Conservation (phyloP, 2,888 invertebrate species). For the Orchesella flavescens region DNA sequence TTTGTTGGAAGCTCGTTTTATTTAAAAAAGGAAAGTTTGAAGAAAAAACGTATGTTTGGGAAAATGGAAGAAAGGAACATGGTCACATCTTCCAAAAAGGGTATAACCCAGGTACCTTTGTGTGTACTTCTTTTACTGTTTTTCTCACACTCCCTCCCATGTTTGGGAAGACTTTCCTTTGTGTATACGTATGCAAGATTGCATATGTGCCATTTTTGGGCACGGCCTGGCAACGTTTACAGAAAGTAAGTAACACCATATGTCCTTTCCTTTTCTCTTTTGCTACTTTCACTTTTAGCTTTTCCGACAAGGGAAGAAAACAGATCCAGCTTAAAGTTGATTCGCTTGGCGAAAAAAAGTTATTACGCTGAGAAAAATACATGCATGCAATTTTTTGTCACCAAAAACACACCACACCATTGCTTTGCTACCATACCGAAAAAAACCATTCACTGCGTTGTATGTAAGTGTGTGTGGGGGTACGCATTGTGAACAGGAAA, state of each 20-base stretch:
- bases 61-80: not conserved
- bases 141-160: conserved; percentile 20
- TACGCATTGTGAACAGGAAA: not conserved
- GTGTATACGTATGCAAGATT: not conserved
- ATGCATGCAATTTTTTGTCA: not conserved
- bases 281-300: conserved; percentile 24
- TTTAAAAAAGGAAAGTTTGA: not conserved
- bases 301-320: not conserved
- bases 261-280: conserved; percentile 49
- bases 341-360: conserved; percentile 36
- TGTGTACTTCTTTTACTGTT: not conserved
- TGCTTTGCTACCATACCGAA: no score
- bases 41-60: not conserved
- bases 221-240: conserved; percentile 13
- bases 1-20: not conserved
- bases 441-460: not conserved
- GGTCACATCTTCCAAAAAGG: not conserved
- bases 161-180: not conserved
- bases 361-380: conserved; percentile 33
- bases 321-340: not conserved
- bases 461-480: not conserved
- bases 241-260: conserved; percentile 44
- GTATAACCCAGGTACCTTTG: not conserved
- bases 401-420: no score
- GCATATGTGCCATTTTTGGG: conserved; percentile 31